Percentiles rank a stretch among this genome's conserved stretches.
Evolutionary conservation across 2,888 invertebrate species (phyloP).

Genomic region (Latheticus oryzae): DNA sequence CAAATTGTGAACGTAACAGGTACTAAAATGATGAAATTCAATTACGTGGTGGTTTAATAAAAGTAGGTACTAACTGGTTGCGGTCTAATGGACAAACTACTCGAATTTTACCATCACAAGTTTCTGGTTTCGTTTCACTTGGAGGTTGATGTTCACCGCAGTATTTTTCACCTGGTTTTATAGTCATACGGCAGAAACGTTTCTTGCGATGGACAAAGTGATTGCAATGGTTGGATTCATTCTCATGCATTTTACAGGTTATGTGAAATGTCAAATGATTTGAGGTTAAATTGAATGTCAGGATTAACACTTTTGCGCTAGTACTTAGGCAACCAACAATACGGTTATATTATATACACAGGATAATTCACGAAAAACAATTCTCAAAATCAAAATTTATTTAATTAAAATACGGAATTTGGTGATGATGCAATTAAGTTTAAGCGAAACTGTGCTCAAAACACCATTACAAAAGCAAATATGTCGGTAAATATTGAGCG

Average conservation of each 20-base stretch:
- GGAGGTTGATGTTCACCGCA: slow-evolving; percentile 76
- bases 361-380: no score
- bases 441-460: no score
- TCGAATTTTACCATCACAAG: slow-evolving; percentile 63
- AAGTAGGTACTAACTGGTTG: slow-evolving; percentile 75
- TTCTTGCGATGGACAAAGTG: slow-evolving; percentile 78
- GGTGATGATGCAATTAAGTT: no score
- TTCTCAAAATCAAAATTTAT: no score
- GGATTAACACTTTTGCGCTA: no score
- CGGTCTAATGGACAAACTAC: slow-evolving; percentile 80
- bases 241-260: slow-evolving; percentile 1
- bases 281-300: no score
- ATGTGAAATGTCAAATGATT: no score
- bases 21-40: slow-evolving; percentile 67
- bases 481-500: slow-evolving; percentile 6
- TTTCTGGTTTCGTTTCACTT: slow-evolving; percentile 56
- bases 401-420: no score
- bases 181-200: slow-evolving; percentile 81
- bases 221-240: slow-evolving; percentile 66
- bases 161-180: slow-evolving; percentile 74
- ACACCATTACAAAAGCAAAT: no score
- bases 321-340: no score
- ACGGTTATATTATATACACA: no score
- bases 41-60: neutral
- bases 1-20: slow-evolving; percentile 76